Evolutionary conservation across 2,113 vertebrate genomes (phyloP), one percentile per base, ranked within the genome.

Genomic region (Mionectes macconnelli): DNA sequence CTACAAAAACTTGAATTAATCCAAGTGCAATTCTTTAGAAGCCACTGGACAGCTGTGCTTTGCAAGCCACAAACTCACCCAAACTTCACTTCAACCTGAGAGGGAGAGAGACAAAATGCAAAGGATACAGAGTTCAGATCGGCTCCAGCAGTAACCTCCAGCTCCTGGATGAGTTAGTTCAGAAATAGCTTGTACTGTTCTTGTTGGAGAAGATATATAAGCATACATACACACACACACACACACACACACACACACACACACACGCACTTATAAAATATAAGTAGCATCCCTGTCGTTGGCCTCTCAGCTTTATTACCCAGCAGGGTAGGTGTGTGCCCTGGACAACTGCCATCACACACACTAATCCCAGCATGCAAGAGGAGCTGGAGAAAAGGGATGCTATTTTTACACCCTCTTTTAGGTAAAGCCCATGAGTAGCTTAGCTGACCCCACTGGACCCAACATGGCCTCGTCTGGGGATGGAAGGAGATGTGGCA

Each of bases 21-120:
- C 95, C 94, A 98, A 98, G 96, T 98, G 96, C 95, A 97, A 97
- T 98, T 98, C 95, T 87, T 94, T 76, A 87, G 33, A 77, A 92
- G 66, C 76, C 60, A 67, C 64, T 95, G 80, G 49, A 68, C 84
- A 77, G 53, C 89, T 91, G 72, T 59, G 72, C 93, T 94, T 85
- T 95, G 66, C 73, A 79, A 91, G 49, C 68, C 83, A 75, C 90
- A 84, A 35, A 47, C 67, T 94, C 92, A 70, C 72, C 78, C 45
- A 44, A 31, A 66, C 31, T 64, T 83, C 30, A 42, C 90, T 88
- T 88, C 64, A 67, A 76, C 64, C 45, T 0, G 0, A 53, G 31
- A 10, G 21, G 17, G 75, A 53, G 55, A 55, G 57, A 90, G 53
- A 40, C 11, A 78, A 55, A 81, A 84, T 18, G 59, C 35, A 42